Conservation (phyloP, 2,888 invertebrate species). For the Hydroisotoma schaefferi region DNA sequence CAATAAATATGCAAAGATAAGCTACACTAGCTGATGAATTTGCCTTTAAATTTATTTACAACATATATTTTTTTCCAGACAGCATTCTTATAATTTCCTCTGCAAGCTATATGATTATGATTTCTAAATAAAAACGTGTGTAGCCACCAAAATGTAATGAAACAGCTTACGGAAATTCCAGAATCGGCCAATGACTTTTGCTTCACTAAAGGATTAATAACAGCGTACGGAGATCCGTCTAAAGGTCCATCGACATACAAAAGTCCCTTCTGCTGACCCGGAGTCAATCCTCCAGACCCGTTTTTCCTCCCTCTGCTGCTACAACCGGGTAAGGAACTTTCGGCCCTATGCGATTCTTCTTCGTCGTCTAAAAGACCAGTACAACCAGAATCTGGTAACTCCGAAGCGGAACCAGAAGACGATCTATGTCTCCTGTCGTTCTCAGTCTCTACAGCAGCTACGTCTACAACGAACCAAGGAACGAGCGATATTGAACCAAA, state of each 20-base stretch:
- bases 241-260: constrained; percentile 25
- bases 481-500: constrained; percentile 8
- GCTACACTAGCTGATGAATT: too few species aligned
- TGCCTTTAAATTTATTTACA: too few species aligned
- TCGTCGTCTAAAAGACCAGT: constrained; percentile 43
- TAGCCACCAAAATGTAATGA: too few species aligned
- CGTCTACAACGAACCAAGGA: constrained; percentile 4
- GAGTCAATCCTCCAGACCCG: too few species aligned
- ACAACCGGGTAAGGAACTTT: not conserved
- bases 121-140: too few species aligned
- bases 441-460: constrained; percentile 6
- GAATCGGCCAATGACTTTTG: constrained; percentile 41
- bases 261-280: constrained; percentile 8
- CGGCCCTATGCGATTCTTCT: constrained; percentile 17
- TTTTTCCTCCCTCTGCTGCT: not conserved
- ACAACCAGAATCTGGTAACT: constrained; percentile 43
- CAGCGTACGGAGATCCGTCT: constrained; percentile 44
- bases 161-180: constrained; percentile 40
- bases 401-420: constrained; percentile 13
- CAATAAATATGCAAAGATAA: too few species aligned
- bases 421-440: constrained; percentile 8
- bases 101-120: too few species aligned
- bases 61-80: too few species aligned
- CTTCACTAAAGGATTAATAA: constrained; percentile 40
- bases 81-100: too few species aligned